Percentiles rank a stretch among this genome's conserved stretches.
Conservation (phyloP, 2,797 vertebrate species). For the Phoxinus dragarum region DNA sequence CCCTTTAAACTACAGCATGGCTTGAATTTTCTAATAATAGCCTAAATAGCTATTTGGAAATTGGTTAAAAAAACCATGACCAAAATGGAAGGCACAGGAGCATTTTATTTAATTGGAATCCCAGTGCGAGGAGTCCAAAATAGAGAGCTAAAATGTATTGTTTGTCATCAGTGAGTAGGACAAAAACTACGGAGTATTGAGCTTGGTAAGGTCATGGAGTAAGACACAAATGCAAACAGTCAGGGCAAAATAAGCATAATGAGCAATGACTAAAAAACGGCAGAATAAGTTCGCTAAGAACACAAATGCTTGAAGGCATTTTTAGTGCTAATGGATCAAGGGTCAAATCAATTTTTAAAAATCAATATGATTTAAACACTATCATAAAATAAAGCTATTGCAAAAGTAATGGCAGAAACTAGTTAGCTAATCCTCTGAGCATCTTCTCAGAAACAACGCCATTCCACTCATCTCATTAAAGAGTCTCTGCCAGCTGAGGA, state of each 20-base stretch:
- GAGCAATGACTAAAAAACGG: slow-evolving; percentile 1
- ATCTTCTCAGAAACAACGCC: slow-evolving; percentile 35
- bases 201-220: not conserved
- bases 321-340: not conserved
- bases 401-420: slow-evolving; percentile 10
- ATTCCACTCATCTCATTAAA: slow-evolving; percentile 48
- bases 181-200: not conserved
- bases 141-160: not conserved
- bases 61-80: not conserved
- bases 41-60: not conserved
- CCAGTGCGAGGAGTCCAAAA: not conserved
- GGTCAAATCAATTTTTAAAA: slow-evolving; percentile 12
- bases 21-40: not conserved
- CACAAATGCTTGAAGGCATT: not conserved
- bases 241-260: not conserved
- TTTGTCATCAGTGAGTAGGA: not conserved
- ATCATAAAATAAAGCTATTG: not conserved
- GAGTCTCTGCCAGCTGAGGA: slow-evolving; percentile 43
- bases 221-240: not conserved
- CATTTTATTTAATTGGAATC: not conserved
- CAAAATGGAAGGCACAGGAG: not conserved
- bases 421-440: slow-evolving; percentile 18
- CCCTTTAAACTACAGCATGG: no score
- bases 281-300: not conserved
- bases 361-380: not conserved